Conservation (phyloP, 2,113 vertebrate genomes). For the Strigops habroptila region DNA sequence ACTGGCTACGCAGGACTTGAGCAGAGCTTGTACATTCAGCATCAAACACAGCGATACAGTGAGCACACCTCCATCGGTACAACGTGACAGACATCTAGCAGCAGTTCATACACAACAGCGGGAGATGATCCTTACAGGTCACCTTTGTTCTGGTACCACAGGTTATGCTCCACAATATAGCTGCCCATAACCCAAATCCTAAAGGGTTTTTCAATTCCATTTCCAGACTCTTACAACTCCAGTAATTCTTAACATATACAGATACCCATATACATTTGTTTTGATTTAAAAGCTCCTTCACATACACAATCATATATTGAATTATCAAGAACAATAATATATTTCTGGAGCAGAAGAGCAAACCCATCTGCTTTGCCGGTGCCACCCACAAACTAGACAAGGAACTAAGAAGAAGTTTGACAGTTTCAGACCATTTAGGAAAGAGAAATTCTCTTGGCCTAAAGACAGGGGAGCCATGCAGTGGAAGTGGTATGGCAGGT, state of each 20-base stretch:
- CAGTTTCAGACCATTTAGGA: neutral
- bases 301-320: slow-evolving; percentile 48
- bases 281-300: slow-evolving; percentile 54
- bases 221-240: neutral
- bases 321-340: slow-evolving; percentile 34
- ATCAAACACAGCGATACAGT: neutral
- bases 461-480: neutral
- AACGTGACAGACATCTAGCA: neutral
- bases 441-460: neutral
- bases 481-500: neutral
- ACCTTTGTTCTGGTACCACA: neutral
- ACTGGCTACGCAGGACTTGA: neutral
- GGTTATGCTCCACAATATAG: neutral
- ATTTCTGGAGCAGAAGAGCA: slow-evolving; percentile 16
- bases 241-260: slow-evolving; percentile 22
- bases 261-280: neutral
- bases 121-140: neutral
- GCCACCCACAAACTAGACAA: slow-evolving; percentile 42
- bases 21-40: neutral
- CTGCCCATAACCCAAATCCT: neutral
- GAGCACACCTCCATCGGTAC: neutral
- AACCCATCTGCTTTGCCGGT: slow-evolving; percentile 23
- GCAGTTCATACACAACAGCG: accelerated
- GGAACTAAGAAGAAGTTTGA: neutral
- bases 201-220: neutral